Base-by-base conservation (phyloP, 2,797 vertebrate genomes). In the Acrocephalus scirpaceus region DNA sequence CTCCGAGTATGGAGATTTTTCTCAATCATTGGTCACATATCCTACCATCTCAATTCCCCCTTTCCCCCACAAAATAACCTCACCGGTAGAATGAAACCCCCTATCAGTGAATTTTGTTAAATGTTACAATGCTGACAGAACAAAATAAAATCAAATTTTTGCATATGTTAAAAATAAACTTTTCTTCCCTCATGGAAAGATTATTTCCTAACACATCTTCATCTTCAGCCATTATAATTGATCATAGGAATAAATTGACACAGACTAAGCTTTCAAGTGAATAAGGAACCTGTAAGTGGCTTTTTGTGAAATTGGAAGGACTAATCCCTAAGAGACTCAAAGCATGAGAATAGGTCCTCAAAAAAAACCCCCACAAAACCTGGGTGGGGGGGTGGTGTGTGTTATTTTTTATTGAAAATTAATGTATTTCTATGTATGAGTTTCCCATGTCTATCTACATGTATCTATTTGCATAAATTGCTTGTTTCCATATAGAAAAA, bases 51-150 rank as follows among this genome's bases (percentile, higher is more conserved):
- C 14, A 70, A 15, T 53, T 54, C 4, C 22, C 6, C 3, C 5
- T 51, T 21, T n/a, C 16, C 3, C 3, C 6, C 5, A 8, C 4
- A 5, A 18, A 62, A 62, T 40, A 19, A 10, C 0, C 4, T 3
- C 10, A 5, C 2, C 2, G 30, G 5, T 6, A 42, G 44, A 58
- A 66, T 16, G 60, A 47, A 78, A 51, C 4, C 1, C 2, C 5
- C 4, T 82, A 56, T 67, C 7, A 16, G 12, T 48, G 23, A 51
- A 38, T 66, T 79, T 85, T 82, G 2, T 40, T 13, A 65, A 79
- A 62, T 64, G 11, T 62, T 76, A 44, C 3, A 51, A 7, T 26
- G 3, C 14, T 66, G 27, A 47, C 3, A 72, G 12, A 47, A 76
- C 26, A 56, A 90, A 79, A 18, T 19, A 29, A 86, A 86, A 80